Evolutionary conservation across 2,888 invertebrate genomes (phyloP), one percentile per base, ranked within the genome.

Genomic region (Argyresthia goedartella): DNA sequence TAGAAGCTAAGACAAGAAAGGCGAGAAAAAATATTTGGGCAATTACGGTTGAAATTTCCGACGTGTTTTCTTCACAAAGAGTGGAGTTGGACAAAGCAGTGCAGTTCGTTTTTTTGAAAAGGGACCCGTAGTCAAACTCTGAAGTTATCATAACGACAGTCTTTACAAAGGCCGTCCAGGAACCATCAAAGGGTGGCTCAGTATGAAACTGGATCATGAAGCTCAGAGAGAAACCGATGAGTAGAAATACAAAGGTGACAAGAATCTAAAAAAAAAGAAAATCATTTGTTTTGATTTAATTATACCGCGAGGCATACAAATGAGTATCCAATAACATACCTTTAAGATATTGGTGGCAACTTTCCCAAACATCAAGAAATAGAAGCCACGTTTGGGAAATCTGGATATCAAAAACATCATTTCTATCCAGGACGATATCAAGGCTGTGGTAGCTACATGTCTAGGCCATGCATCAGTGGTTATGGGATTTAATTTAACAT

Each of bases 111-210:
- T 25, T 25, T 25, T 25, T 2, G 25, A 25, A 25, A 25, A 25
- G 25, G 6, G 25, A 25, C 25, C 25, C 25, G 6, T 25, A 25
- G 57, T 89, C 89, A 49, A 89, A 89, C 59, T 90, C 89, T 52
- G 88, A 88, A 7, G 88, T 89, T 89, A 89, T 88, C 89, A 90
- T 89, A 8, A 89, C 88, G 44, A 89, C 75, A 0, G 89, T 89
- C 59, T 89, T 89, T 14, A 89, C 81, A 1, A 89, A 63, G 0
- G 89, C 81, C 14, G 84, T 76, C 77, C 87, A 87, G 0, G 88
- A 88, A 10, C 79, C 77, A 16, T 81, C 78, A 57, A 89, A 90
- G 0, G 88, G 87, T 15, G 76, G 67, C 56, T 80, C 69, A 0
- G 85, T 80, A 16, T 73, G 77, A 61, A 89, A 89, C 58, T 89